Evolutionary conservation across 2,888 invertebrate species (phyloP), one percentile per base, ranked within the genome.

Genomic region (Acronicta alni): DNA sequence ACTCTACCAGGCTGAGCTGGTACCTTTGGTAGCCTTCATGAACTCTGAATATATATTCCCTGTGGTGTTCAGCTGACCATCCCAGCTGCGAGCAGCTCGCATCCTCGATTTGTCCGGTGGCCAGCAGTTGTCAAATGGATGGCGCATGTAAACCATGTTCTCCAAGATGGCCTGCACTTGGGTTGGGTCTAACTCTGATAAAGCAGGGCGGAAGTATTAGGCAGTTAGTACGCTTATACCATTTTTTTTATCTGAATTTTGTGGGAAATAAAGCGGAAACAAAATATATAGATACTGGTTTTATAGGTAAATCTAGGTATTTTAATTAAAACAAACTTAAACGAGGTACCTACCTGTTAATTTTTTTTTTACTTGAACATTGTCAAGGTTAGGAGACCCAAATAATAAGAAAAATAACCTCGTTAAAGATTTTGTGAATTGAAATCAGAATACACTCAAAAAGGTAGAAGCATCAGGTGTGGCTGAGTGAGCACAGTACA

Each of bases 121-220:
- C 94, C 94, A 93, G 73, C 60, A 73, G 68, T 74, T 73, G 78
- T 93, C 93, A 82, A 93, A 93, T 54, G 89, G 89, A 67, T 84
- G 89, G 66, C 83, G 77, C 65, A 81, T 82, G 77, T 82, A 86
- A 59, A 90, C 92, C 86, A 90, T 77, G 64, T 88, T 93, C 64
- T 89, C 86, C 87, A 91, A 77, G 67, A 93, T 92, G 72, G 92
- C 93, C 82, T 89, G 86, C 75, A 92, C 85, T 89, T 93, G 92
- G 70, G 88, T 90, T 58, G 88, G 86, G 72, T 93, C 89, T 89
- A 93, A 81, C 77, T 93, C 93, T 93, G 92, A 85, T 83, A 84
- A 91, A 90, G 91, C 91, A 84, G 73, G 54, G 78, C 71, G 55
- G 72, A 75, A 65, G 39, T 76, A 57, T 86, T 84, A 84, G 78